Conservation (phyloP, 2,113 vertebrate species). For the Otis tarda region DNA sequence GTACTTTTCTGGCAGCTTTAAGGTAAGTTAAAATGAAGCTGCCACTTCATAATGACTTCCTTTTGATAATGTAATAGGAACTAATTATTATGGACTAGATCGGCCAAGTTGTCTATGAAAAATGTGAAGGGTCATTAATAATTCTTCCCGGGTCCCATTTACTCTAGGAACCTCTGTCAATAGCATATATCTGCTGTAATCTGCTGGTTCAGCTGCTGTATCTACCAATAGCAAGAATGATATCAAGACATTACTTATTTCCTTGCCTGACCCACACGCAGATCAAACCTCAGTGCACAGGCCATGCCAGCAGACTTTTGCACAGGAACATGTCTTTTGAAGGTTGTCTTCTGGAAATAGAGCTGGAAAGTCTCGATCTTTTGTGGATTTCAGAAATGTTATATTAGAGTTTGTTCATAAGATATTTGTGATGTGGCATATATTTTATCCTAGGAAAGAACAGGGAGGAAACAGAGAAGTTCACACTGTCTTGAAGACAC, state of each 20-base stretch:
- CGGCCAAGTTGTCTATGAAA: neutral
- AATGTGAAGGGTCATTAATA: neutral
- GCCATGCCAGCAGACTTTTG: neutral
- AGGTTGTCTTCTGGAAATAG: neutral
- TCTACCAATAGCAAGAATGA: neutral
- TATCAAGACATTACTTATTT: neutral
- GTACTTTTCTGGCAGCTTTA: neutral
- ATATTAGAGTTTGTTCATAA: neutral
- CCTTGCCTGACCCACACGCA: neutral
- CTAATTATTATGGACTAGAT: neutral
- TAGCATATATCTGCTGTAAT: neutral
- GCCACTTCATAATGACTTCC: neutral
- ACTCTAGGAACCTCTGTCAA: neutral
- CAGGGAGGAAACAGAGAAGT: neutral
- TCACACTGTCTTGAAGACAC: neutral
- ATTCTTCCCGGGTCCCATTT: neutral
- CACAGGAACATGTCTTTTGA: neutral
- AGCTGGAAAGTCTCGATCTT: neutral
- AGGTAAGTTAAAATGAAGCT: neutral
- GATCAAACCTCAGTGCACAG: neutral
- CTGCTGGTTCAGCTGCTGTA: neutral
- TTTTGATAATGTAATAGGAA: neutral
- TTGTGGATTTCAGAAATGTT: neutral
- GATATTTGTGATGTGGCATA: neutral
- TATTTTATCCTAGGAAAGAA: neutral